A percentile compares a stretch with the other conserved stretches of the same genome.
These are phyloP conservation scores for Pedionomus torquatus DNA, from an alignment of 2,113 vertebrate genomes.

Conservation along the genomic window DNA sequence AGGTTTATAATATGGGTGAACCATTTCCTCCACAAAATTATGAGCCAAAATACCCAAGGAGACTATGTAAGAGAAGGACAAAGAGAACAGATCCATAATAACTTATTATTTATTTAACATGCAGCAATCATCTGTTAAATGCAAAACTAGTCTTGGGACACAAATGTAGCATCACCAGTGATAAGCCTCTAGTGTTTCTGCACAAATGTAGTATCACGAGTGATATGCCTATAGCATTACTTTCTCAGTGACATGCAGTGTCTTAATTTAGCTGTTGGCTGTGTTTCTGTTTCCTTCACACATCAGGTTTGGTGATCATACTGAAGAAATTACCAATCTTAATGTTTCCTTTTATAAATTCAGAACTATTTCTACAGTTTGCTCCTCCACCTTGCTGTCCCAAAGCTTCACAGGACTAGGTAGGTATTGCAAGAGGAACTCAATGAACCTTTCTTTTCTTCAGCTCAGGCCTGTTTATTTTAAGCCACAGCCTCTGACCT, in stretches of 20 bases:
- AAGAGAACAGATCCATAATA: not conserved
- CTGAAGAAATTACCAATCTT: not conserved
- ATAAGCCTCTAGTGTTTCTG: too few relatives aligned
- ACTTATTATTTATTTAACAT: not conserved
- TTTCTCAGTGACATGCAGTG: not conserved
- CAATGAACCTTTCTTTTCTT: not conserved
- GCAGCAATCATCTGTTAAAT: not conserved
- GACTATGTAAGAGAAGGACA: not conserved
- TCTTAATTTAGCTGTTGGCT: not conserved
- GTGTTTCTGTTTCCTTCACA: not conserved
- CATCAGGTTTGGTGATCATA: not conserved
- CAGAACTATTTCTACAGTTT: not conserved
- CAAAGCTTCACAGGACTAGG: not conserved
- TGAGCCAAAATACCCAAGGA: not conserved
- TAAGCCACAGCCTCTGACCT: not conserved
- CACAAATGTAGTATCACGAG: not conserved
- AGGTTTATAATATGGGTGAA: not conserved
- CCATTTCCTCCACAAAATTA: not conserved
- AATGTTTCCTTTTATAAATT: not conserved
- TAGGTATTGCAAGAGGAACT: not conserved
- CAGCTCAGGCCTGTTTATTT: not conserved
- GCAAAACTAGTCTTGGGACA: not conserved
- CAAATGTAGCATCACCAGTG: not conserved
- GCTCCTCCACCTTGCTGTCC: not conserved
- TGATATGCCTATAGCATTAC: not conserved